Base-by-base conservation (phyloP, 2,113 vertebrate genomes). In the Salminus brasiliensis region DNA sequence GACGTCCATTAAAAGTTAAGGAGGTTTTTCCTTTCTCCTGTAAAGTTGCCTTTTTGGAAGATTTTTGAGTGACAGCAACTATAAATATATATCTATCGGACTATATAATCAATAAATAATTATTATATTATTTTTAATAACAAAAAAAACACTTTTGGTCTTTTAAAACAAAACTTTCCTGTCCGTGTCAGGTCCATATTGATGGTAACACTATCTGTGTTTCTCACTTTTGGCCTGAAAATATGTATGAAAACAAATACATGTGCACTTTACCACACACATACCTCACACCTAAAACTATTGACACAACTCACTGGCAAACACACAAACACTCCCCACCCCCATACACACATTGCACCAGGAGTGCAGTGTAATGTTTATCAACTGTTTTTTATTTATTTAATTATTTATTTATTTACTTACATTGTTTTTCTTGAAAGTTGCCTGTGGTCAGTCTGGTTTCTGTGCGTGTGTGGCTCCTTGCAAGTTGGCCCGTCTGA, bases 321-420 rank as follows among this genome's bases (percentile, higher is more conserved):
- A 60, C 18, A 62, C 80, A 81, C 66, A 76, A 29, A 27, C 57
- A 49, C 63, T 59, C 34, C 66, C 30, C 74, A 84, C 78, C 81
- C 83, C 86, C 70, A 80, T 82, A 83, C 84, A 86, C 89, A 88
- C 90, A 90, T 88, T 86, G 87, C 89, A 91, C 89, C 87, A 86
- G 89, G 88, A 88, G 85, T 92, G 88, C 90, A 86, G 86, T 89
- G 85, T 77, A 84, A 81, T 86, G 82, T 89, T 83, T 73, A 77
- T 91, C 34, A 39, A 25, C 59, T 85, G 89, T 86, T 89, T 89
- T 88, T 91, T 73, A 84, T 83, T 85, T 82, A n/a, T n/a, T n/a
- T n/a, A n/a, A n/a, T n/a, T n/a, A 81, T 52, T 36, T 27, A 85
- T 68, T 65, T 80, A 81, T n/a, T n/a, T n/a, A n/a, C n/a, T n/a